phyloP scores from a whole-genome alignment of 2,113 vertebrate species.

The Clupea harengus region DNA sequence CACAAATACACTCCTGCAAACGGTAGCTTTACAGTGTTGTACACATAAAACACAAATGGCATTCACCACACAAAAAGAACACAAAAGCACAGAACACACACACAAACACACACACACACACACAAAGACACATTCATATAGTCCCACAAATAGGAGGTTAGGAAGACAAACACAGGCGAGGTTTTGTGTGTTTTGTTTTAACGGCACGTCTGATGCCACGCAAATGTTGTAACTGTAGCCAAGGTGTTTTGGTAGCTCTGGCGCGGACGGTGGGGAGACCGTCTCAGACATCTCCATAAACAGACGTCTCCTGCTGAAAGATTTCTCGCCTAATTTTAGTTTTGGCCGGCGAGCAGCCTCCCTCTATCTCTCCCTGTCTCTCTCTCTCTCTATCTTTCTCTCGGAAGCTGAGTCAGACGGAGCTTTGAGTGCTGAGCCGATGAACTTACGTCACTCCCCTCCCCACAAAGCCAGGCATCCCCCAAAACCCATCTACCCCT shows the following conservation, averaged over 20 bases:
- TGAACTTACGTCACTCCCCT: neutral
- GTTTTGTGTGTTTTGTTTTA: neutral
- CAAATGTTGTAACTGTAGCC: slow-evolving; percentile 31
- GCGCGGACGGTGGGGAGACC: slow-evolving; percentile 16
- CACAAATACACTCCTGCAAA: too few relatives aligned
- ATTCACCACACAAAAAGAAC: neutral
- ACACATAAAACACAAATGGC: too few relatives aligned
- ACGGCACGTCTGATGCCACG: slow-evolving; percentile 4
- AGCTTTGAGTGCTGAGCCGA: neutral
- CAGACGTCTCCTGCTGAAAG: slow-evolving; percentile 35
- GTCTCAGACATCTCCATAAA: slow-evolving; percentile 46
- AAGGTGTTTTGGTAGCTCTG: slow-evolving; percentile 26
- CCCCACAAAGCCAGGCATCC: neutral
- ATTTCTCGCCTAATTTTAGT: slow-evolving; percentile 45
- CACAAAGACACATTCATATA: neutral
- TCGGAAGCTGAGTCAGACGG: slow-evolving; percentile 33
- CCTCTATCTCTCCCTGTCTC: neutral
- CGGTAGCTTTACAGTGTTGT: too few relatives aligned
- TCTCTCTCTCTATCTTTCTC: neutral
- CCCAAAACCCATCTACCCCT: neutral
- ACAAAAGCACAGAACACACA: neutral
- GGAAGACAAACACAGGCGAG: neutral
- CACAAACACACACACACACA: neutral
- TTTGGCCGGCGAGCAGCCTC: slow-evolving; percentile 7
- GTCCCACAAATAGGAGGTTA: neutral